Base-by-base conservation (phyloP, 2,797 vertebrate genomes). In the Mustela erminea region DNA sequence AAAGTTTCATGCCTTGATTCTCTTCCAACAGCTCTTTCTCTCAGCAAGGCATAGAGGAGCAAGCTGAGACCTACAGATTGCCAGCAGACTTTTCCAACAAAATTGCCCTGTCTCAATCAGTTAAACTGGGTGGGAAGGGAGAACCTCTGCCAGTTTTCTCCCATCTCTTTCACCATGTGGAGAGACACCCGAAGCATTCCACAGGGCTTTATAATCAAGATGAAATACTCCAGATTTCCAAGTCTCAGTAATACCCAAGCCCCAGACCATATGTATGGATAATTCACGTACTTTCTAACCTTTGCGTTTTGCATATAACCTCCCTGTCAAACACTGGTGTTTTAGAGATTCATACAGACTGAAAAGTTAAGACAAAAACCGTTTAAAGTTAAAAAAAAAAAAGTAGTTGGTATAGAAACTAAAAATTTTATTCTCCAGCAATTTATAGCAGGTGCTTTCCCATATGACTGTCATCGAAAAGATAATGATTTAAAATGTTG, bases 11-110 rank as follows among this genome's bases (percentile, higher is more conserved):
- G 98, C 97, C 98, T 98, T 99, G 98, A 98, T 98, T 98, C 91
- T 97, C 85, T 98, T 98, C 98, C 98, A 98, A 87, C 90, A 97
- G 66, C 93, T 97, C 70, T 23, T 95, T 95, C 95, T 98, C 98
- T 97, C 98, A 98, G 98, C 98, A 98, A 98, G 98, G 91, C 98
- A 96, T 32, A 98, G 84, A 98, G 88, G 89, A 98, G 97, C 98
- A 99, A 98, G 98, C 98, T 97, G 98, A 98, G 98, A 98, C 98
- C 97, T 98, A 98, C 95, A 98, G 98, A 98, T 98, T 98, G 98
- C 98, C 98, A 98, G 92, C 98, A 98, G 97, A 98, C 83, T 98
- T 97, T 98, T 98, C 97, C 97, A 98, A 97, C 96, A 98, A 98
- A 98, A 99, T 98, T 98, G 96, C 98, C 95, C 93, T 98, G 98